Base-by-base conservation (phyloP, 1,140 invertebrate genomes). In the Ridgeia piscesae region DNA sequence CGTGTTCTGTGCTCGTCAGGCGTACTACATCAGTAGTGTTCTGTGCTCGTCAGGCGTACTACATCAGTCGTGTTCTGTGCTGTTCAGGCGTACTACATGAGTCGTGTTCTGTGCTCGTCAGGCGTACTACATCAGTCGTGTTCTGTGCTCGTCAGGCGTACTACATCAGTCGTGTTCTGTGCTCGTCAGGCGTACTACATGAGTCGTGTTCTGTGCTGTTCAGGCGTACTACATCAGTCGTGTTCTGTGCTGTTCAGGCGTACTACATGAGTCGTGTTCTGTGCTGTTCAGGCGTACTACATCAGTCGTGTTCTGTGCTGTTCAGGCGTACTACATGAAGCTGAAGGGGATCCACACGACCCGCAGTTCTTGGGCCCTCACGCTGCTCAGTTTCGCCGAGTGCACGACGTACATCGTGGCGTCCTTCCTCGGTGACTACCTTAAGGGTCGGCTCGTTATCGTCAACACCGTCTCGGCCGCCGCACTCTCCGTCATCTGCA, bases 261-360 rank as follows among this genome's bases (percentile, higher is more conserved):
- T 93, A 91, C 90, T 93, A 93, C 91, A 93, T 93, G 93, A 89
- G 0, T 77, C 58, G 58, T 77, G 58, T 21, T 77, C 27, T 77
- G n/a, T n/a, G n/a, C n/a, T n/a, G 2, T 42, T 88, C 77, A 93
- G 93, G 93, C 93, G 33, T 93, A 91, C 90, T 93, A 93, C 91
- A 93, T 93, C n/a, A 77, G 0, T 77, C 58, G 58, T 77, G 58
- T 21, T 77, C 27, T 77, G 58, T 21, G 11, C 27, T 77, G 2
- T 42, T 88, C 77, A 93, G 93, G 93, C 93, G 33, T 93, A 91
- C 90, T 93, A 93, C 91, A 93, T 93, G 93, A 89, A 93, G 88
- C 91, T 92, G 35, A 92, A 93, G 27, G 91, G 91, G 0, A 93
- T 93, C 34, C 90, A 34, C n/a, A 89, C 93, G 27, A 89, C 91